Evolutionary conservation across 1,140 invertebrate genomes (phyloP), one percentile per base, ranked within the genome.

Genomic region (Globodera ellingtonae): DNA sequence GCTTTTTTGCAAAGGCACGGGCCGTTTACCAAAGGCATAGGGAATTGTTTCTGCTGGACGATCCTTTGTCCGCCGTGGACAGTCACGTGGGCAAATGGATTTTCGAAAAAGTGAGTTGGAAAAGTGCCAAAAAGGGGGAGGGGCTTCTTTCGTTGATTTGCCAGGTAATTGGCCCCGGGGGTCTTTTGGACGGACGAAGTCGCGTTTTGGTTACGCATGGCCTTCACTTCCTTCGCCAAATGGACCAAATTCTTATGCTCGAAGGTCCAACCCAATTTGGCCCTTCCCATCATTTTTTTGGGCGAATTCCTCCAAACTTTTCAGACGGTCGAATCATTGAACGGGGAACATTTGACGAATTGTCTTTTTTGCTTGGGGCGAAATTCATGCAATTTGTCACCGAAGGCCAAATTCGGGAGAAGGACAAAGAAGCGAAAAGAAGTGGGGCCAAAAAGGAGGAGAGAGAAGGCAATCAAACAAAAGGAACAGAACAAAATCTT

Each of bases 31-130:
- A 90, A 67, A 13, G 56, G 84, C 88, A 91, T 81, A 79, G 92
- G 24, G 93, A 94, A 84, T 92, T 94, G 84, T 94, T 93, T 86
- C 90, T 94, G 3, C 86, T 94, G 47, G 93, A 94, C 83, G 93
- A 93, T 90, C 92, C 93, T 15, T 83, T 93, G 48, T 92, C 92
- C 73, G 92, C 93, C 0, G 92, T 93, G 0, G 93, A 93, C 83
- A 89, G 91, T 5, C 91, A 91, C 82, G 92, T 93, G 0, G 93
- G 94, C 18, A 92, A 93, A 75, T 93, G 94, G 87, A 91, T 95
- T 79, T 95, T 94, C 84, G 85, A 90, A 78, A 86, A 81, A 62
- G 78, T 79, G 4, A 87, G 87, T 79, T 59, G 24, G 24, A 35
- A 15, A 18, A 72, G n/a, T 90, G n/a, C 62, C n/a, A 78, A 21